Evolutionary conservation across 2,888 invertebrate genomes (phyloP).

Genomic region (Rhagophthalmus giganteus): DNA sequence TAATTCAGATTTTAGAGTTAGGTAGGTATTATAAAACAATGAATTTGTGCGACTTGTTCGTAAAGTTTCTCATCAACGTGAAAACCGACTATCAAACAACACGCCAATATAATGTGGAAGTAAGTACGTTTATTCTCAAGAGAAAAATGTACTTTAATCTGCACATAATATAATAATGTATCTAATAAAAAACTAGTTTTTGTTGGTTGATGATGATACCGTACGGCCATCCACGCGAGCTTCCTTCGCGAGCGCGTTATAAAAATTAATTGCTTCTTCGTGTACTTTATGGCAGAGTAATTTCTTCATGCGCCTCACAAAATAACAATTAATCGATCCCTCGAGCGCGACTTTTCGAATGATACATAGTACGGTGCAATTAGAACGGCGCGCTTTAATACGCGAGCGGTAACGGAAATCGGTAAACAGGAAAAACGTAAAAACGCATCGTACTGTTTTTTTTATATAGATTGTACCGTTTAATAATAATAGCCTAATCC

Average conservation of each 20-base stretch:
- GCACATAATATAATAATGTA: conserved; percentile 30
- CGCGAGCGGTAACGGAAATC: conserved; percentile 14
- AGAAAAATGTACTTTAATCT: conserved; percentile 27
- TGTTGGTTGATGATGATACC: conserved; percentile 20
- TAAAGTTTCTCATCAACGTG: conserved; percentile 7
- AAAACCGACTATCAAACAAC: conserved; percentile 11
- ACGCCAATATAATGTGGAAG: conserved; percentile 29
- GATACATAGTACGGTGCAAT: too few relatives aligned
- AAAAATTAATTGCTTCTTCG: conserved; percentile 10
- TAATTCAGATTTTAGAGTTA: neutral
- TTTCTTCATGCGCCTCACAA: neutral
- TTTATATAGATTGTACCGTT: conserved; percentile 22
- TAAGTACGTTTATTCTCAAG: conserved; percentile 33
- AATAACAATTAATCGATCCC: neutral
- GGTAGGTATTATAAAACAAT: neutral
- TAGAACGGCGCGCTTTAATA: too few relatives aligned
- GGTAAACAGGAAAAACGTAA: conserved; percentile 7
- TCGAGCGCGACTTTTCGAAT: too few relatives aligned
- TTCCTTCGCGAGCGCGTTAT: conserved; percentile 3
- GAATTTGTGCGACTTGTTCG: neutral
- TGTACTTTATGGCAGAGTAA: conserved; percentile 1
- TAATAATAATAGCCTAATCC: conserved; percentile 23
- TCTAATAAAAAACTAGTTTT: conserved; percentile 28
- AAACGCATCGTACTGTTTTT: conserved; percentile 20
- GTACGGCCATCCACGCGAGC: conserved; percentile 12